These are phyloP conservation scores for Globodera rostochiensis DNA, from an alignment of 1,140 invertebrate genomes.

Conservation along the genomic window DNA sequence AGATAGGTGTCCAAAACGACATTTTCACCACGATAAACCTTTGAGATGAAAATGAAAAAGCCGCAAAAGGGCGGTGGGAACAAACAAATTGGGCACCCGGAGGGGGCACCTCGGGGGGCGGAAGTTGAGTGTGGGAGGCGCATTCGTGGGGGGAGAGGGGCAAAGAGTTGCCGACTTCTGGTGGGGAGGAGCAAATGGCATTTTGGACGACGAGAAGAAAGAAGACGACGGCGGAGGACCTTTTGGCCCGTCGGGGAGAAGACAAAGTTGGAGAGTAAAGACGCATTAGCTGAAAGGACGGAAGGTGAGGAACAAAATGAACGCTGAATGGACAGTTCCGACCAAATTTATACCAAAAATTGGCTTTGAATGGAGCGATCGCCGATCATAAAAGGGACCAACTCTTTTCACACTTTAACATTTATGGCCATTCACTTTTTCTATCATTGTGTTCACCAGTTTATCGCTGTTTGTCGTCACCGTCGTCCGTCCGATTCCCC, in stretches of 20 bases:
- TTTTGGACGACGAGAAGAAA: neutral
- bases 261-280: no score
- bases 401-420: neutral
- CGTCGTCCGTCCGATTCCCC: neutral
- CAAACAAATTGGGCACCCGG: neutral
- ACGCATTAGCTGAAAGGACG: no score
- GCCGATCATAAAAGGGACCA: neutral
- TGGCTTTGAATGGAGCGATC: neutral
- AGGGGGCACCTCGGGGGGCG: neutral
- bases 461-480: neutral
- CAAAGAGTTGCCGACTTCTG: neutral
- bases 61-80: neutral
- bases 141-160: neutral
- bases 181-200: neutral
- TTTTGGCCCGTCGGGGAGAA: neutral
- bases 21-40: conserved; percentile 23
- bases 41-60: neutral
- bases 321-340: neutral
- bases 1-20: conserved; percentile 10
- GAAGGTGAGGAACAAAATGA: neutral
- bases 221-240: neutral
- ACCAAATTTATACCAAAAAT: neutral
- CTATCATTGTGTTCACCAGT: neutral
- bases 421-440: neutral
- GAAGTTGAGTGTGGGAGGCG: neutral